Evolutionary conservation across 2,797 vertebrate species (phyloP).

Genomic region (Orientallactaga sibirica): DNA sequence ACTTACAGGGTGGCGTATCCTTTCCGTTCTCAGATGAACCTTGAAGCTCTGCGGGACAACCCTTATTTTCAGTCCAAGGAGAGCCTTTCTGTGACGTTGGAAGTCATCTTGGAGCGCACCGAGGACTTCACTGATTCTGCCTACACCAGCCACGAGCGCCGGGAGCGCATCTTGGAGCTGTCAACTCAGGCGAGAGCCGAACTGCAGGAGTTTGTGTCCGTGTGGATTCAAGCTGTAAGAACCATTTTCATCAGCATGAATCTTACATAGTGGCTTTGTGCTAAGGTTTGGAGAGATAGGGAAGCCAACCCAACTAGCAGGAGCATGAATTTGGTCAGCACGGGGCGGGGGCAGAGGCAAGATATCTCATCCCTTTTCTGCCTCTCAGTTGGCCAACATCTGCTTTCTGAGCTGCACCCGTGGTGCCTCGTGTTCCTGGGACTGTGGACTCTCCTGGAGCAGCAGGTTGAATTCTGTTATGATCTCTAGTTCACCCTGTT

Average conservation of each 20-base stretch:
- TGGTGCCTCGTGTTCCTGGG: neutral
- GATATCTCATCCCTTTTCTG: neutral
- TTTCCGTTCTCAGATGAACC: slow-evolving; percentile 89
- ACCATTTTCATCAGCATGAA: slow-evolving; percentile 83
- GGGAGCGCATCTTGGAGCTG: slow-evolving; percentile 95
- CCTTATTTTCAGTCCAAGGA: slow-evolving; percentile 93
- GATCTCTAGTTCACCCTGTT: neutral
- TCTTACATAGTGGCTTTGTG: slow-evolving; percentile 38
- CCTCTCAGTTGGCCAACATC: neutral
- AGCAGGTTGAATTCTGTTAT: neutral
- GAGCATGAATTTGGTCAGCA: neutral
- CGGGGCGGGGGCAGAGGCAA: neutral
- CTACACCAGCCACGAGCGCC: slow-evolving; percentile 97
- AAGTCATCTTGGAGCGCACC: slow-evolving; percentile 94
- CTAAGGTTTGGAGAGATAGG: neutral
- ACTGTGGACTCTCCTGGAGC: neutral
- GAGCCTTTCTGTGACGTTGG: slow-evolving; percentile 92
- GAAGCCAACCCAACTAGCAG: neutral
- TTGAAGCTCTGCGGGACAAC: slow-evolving; percentile 95
- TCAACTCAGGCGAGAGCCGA: slow-evolving; percentile 94
- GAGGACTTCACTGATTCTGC: slow-evolving; percentile 99
- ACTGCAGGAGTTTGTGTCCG: slow-evolving; percentile 93
- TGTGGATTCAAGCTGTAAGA: slow-evolving; percentile 95
- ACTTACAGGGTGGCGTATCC: neutral
- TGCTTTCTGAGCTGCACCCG: neutral